Evolutionary conservation across 2,113 vertebrate genomes (phyloP), one percentile per base, ranked within the genome.

Genomic region (Myodes glareolus): DNA sequence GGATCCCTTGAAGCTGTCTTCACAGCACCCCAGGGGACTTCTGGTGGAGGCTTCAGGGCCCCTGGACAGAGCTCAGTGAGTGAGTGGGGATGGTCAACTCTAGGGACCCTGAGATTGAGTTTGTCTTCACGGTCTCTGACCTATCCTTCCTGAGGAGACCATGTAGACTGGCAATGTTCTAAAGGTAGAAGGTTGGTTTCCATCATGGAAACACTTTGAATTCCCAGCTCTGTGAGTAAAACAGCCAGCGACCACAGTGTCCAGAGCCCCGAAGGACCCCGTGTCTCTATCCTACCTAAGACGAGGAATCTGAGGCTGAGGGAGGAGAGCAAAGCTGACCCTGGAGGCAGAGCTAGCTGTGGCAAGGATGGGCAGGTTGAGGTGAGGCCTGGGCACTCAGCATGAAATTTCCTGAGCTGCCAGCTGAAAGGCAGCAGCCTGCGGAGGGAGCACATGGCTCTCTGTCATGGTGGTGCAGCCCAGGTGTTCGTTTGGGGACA

Each of bases 191-290:
- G 55, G 3, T 61, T 45, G 81, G 23, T 82, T 10, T 10, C 7
- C 67, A 42, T 52, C 61, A 9, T 47, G 17, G 2, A 10, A 31
- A 27, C 7, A 1, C 92, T 39, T 45, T 33, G 50, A 73, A 50
- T 25, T 85, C 45, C 47, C 7, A 36, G 52, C n/a, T 21, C 0
- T 27, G 67, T 68, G 65, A 70, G 21, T 21, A 90, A 76, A 86
- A 55, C 14, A 39, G 58, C 63, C 0, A 0, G 25, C 3, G 3
- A 0, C 23, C 63, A 25, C 0, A 0, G 65, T 6, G 39, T 21
- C 31, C 3, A 0, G 3, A 4, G 7, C 50, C 7, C 50, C 1
- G 0, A 6, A 16, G 2, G 29, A 29, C 58, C 10, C 72, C 31
- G 16, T 61, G 0, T 72, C 77, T 55, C 33, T 23, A 5, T 25